Evolutionary conservation across 1,140 invertebrate species (phyloP), one percentile per base, ranked within the genome.

Genomic region (Papilio dardanus): DNA sequence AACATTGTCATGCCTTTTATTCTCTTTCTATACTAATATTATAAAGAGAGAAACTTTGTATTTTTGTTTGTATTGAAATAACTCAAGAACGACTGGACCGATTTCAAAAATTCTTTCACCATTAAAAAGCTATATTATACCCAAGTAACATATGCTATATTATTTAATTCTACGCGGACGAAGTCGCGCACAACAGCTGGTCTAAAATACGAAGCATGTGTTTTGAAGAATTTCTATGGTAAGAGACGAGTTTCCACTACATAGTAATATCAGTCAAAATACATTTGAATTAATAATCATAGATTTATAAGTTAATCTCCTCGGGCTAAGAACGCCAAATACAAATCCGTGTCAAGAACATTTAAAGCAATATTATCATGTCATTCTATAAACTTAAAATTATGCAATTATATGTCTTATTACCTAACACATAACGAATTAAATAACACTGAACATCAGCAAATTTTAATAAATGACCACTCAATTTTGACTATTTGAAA

Each of bases 261-360:
- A 33, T 42, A 40, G 40, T 2, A 37, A 62, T 62, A 62, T 28
- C 54, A 62, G 24, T 62, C 54, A 62, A 28, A 30, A 50, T 19
- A 58, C 21, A 28, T 30, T 62, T 28, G 0, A 62, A 62, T 58
- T 12, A 19, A 50, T 50, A 62, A 28, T 62, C 10, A 62, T 62
- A 62, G 21, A 62, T 62, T 62, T 62, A 62, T 62, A 62, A 62
- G 54, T 62, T 62, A 62, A 28, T 62, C 54, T 62, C 24, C 54
- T 62, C 54, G 8, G 10, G 24, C 54, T 62, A 62, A 62, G 21
- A 62, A 16, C 24, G 54, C 24, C 54, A 28, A 62, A 58, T 58
- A 58, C 16, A 58, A 62, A 62, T 62, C 54, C 54, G 54, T 62
- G 54, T 62, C 54, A 62, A 62, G 54, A 62, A 28, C 54, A 12